Percentiles rank a stretch among this genome's conserved stretches.
phyloP scores from a whole-genome alignment of 2,113 vertebrate species.

The Campylorhamphus procurvoides region DNA sequence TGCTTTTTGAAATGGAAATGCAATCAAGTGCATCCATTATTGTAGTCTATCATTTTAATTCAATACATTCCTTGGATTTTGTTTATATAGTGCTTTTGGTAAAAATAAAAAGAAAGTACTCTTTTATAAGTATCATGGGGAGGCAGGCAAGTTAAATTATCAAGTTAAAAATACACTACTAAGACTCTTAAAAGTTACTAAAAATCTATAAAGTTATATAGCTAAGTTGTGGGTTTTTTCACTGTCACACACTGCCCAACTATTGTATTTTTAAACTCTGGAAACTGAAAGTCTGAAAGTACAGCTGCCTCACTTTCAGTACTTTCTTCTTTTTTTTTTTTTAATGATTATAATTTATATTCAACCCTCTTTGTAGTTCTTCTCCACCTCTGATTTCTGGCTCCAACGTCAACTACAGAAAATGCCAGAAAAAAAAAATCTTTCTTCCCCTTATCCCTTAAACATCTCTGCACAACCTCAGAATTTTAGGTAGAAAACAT shows the following conservation, averaged over 20 bases:
- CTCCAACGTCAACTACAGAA: not conserved
- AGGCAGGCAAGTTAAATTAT: not conserved
- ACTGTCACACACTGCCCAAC: not conserved
- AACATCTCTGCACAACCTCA: conserved; percentile 4
- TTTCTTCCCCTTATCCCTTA: not conserved
- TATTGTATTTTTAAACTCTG: not conserved
- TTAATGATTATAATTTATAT: not conserved
- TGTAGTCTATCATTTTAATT: conserved; percentile 17
- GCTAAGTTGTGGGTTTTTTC: not conserved
- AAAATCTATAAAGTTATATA: not conserved
- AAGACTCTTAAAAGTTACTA: not conserved
- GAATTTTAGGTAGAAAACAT: not conserved
- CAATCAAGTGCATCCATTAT: not conserved
- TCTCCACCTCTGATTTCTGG: not conserved
- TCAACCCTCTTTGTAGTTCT: not conserved
- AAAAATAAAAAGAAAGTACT: not conserved
- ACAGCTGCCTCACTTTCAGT: not conserved
- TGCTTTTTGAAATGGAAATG: conserved; percentile 41
- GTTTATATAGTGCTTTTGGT: conserved; percentile 16
- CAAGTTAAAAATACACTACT: conserved; percentile 4
- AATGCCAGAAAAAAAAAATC: not conserved
- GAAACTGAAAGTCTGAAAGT: not conserved
- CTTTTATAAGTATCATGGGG: not conserved
- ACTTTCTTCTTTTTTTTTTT: not conserved
- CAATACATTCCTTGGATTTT: not conserved